A percentile compares a stretch with the other conserved stretches of the same genome.
Conservation (phyloP, 2,888 invertebrate genomes). For the Furcula furcula region DNA sequence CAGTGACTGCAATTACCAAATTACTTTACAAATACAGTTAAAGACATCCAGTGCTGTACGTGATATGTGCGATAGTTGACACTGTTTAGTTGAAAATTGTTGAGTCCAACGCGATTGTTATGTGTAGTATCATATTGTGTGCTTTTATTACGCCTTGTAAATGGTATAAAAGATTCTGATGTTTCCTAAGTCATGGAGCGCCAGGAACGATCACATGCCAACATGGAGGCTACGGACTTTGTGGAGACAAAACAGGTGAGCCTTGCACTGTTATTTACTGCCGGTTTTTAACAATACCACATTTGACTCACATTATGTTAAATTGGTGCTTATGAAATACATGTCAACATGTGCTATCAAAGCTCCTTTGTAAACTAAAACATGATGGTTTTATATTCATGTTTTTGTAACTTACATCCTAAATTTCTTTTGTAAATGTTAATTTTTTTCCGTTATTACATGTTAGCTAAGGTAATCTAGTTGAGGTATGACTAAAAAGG, state of each 20-base stretch:
- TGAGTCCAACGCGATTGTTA: slow-evolving; percentile 73
- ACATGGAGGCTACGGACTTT: slow-evolving; percentile 83
- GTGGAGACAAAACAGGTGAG: slow-evolving; percentile 86
- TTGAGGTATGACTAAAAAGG: slow-evolving; percentile 25
- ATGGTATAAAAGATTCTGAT: slow-evolving; percentile 76
- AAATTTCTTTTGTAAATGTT: slow-evolving; percentile 4
- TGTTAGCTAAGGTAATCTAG: not conserved
- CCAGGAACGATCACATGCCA: slow-evolving; percentile 77
- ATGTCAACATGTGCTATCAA: slow-evolving; percentile 31
- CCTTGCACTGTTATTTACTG: slow-evolving; percentile 53
- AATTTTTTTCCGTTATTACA: not conserved
- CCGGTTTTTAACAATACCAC: slow-evolving; percentile 66
- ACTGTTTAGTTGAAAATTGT: slow-evolving; percentile 74
- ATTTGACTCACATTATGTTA: slow-evolving; percentile 43
- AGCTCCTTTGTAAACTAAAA: slow-evolving; percentile 11
- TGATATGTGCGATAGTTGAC: slow-evolving; percentile 73
- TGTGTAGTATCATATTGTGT: slow-evolving; percentile 67
- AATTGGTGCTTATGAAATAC: slow-evolving; percentile 39
- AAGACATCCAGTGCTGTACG: slow-evolving; percentile 56
- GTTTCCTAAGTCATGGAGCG: slow-evolving; percentile 75
- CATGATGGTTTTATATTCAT: slow-evolving; percentile 14
- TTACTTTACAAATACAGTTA: slow-evolving; percentile 32
- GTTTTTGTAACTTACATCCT: slow-evolving; percentile 13
- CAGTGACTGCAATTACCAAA: slow-evolving; percentile 32
- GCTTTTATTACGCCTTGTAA: slow-evolving; percentile 56